Conservation (phyloP, 2,113 vertebrate genomes). For the Malurus alboscapulatus region DNA sequence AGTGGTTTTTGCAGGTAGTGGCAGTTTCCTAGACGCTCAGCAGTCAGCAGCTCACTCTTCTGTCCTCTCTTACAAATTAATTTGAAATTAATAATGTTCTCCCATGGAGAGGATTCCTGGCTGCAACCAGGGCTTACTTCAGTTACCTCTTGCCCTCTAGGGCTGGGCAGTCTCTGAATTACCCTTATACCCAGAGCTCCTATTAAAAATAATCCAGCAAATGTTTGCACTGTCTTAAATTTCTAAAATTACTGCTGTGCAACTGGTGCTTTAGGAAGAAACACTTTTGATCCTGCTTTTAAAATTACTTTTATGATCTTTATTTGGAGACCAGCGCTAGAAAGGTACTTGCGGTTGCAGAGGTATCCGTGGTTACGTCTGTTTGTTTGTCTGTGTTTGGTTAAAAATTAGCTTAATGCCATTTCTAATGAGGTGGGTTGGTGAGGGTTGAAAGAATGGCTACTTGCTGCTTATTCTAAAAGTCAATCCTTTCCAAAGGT, state of each 20-base stretch:
- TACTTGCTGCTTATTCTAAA: neutral
- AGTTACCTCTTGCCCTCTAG: neutral
- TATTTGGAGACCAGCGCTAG: neutral
- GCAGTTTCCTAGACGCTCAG: neutral
- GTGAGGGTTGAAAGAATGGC: neutral
- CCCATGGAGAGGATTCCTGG: neutral
- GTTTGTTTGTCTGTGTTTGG: neutral
- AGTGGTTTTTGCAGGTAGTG: neutral
- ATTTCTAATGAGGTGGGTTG: neutral
- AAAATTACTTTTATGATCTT: neutral
- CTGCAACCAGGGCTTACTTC: neutral
- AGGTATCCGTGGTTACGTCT: neutral
- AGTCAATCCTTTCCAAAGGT: neutral
- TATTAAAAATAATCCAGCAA: slow-evolving; percentile 54
- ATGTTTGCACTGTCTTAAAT: neutral
- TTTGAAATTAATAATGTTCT: neutral
- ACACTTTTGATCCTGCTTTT: neutral
- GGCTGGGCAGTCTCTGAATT: neutral
- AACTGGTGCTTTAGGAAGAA: slow-evolving; percentile 14
- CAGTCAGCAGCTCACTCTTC: neutral
- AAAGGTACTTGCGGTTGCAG: neutral
- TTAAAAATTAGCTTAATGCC: slow-evolving; percentile 18
- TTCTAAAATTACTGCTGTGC: neutral
- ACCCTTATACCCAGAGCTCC: neutral
- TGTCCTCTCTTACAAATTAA: neutral